A percentile compares a stretch with the other conserved stretches of the same genome.
Conservation (phyloP, 2,888 invertebrate species). For the Sphaeridia pumilis region DNA sequence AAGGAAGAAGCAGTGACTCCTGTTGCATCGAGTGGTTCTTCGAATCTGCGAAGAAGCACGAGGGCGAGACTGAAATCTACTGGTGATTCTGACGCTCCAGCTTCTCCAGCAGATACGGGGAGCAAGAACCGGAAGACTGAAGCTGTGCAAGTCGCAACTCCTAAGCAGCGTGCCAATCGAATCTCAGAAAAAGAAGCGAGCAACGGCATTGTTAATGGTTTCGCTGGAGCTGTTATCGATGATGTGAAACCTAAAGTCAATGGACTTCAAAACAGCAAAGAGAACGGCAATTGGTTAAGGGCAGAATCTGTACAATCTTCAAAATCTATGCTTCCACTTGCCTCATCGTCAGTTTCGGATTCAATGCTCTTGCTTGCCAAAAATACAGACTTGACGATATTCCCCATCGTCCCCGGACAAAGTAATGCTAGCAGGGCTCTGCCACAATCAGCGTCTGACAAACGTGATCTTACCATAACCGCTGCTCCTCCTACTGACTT, state of each 20-base stretch:
- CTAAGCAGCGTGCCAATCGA: no score
- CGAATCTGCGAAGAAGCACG: constrained; percentile 2
- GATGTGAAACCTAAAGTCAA: no score
- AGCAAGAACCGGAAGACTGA: neutral
- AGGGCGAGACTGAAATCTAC: constrained; percentile 6
- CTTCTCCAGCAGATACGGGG: neutral
- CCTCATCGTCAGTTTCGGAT: constrained; percentile 7
- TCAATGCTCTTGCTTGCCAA: constrained; percentile 21
- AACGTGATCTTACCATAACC: neutral
- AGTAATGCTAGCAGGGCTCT: neutral
- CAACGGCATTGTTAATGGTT: no score
- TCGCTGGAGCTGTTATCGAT: no score
- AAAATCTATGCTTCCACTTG: no score
- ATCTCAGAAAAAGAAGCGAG: no score
- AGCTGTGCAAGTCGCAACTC: no score
- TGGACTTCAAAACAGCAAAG: no score
- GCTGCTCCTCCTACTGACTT: neutral
- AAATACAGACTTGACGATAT: constrained; percentile 22
- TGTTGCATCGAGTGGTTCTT: neutral
- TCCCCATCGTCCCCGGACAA: constrained; percentile 15
- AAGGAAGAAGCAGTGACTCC: neutral
- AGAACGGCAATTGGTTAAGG: no score
- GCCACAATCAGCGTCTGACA: neutral
- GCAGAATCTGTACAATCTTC: no score
- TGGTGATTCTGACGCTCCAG: neutral